Conservation (phyloP, 2,797 vertebrate species). For the Podarcis siculus region DNA sequence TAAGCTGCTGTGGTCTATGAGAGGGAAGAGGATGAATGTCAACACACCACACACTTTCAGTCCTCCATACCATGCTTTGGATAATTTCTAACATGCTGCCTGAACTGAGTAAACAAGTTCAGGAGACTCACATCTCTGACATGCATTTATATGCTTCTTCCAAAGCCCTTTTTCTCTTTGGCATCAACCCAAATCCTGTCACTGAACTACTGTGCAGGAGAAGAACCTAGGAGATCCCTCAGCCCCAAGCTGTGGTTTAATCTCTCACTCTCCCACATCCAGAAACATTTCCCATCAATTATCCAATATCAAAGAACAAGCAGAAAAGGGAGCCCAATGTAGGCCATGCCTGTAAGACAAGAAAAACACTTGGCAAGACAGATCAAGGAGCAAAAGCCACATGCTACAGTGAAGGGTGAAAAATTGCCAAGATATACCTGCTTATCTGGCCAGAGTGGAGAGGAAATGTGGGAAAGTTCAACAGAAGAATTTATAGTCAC, state of each 20-base stretch:
- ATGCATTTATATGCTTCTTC: constrained; percentile 22
- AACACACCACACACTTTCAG: neutral
- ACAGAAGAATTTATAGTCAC: neutral
- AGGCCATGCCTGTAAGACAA: neutral
- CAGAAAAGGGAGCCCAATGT: neutral
- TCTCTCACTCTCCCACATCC: neutral
- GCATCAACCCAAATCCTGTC: constrained; percentile 30
- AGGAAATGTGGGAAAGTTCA: neutral
- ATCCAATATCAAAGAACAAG: neutral
- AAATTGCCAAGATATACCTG: neutral
- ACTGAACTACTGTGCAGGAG: neutral
- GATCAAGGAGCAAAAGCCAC: neutral
- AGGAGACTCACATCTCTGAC: neutral
- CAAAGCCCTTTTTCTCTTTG: neutral
- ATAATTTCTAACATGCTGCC: neutral
- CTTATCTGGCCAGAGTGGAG: neutral
- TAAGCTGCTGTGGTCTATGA: neutral
- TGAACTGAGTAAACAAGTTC: neutral
- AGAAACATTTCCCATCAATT: neutral
- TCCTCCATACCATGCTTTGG: neutral
- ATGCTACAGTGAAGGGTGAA: too few relatives aligned
- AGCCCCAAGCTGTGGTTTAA: neutral
- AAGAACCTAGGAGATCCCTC: neutral
- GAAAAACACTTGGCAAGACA: neutral
- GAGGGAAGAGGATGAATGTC: neutral